Base-by-base conservation (phyloP, 1,140 invertebrate species). In the Tetramorium simillimum region DNA sequence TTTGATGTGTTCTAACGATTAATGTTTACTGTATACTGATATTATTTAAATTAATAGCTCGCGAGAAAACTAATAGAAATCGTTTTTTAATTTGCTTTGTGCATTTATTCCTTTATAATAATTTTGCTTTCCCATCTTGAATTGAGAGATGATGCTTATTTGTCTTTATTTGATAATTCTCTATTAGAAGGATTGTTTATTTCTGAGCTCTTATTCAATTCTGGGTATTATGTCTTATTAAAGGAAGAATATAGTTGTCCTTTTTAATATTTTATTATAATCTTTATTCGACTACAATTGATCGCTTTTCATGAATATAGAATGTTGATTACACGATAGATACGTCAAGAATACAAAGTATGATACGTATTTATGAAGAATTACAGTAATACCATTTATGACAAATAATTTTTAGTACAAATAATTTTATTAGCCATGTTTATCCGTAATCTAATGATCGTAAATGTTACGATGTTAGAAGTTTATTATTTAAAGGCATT, bases 51-150 rank as follows among this genome's bases (percentile, higher is more conserved):
- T 43, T 16, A 69, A 28, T 12, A 60, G 7, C 6, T 28, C 7
- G 56, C 10, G 56, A 62, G 62, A 33, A 58, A n/a, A 33, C 18
- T 6, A 62, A 62, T n/a, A 33, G 6, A 63, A 63, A 63, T 75
- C 1, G 0, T 24, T 10, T 53, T 21, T 40, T n/a, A n/a, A n/a
- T n/a, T n/a, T 24, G 10, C 28, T 78, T 78, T 2, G 14, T 51
- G 18, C 18, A 51, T 65, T 51, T 67, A 37, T 53, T 80, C 9
- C 21, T 80, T 4, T 51, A 3, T 40, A 28, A 77, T 67, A 80
- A 80, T 69, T 80, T 78, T 33, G 60, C 9, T 69, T 53, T 80
- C 37, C 3, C 49, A 51, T 53, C 33, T 53, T 53, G n/a, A 69
- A 53, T 67, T 67, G n/a, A 24, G 9, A 67, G 28, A 67, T 3